A percentile compares a stretch with the other conserved stretches of the same genome.
Evolutionary conservation across 2,797 vertebrate genomes (phyloP).

Genomic region (Podargus strigoides): DNA sequence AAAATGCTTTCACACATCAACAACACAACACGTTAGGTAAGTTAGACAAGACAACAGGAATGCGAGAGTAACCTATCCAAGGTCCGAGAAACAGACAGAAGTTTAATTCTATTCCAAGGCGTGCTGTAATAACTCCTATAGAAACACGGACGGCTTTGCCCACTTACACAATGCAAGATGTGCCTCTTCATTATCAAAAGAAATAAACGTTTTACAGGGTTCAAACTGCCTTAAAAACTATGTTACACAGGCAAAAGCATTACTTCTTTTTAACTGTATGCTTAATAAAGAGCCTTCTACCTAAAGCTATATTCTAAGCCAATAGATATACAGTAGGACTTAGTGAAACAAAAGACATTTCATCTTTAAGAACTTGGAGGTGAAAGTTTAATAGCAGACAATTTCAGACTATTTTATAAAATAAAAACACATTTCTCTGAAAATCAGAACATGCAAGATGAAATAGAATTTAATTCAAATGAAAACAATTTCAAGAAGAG

Average conservation of each 20-base stretch:
- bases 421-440: neutral
- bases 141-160: neutral
- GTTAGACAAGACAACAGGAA: neutral
- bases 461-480: neutral
- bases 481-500: neutral
- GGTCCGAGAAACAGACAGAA: neutral
- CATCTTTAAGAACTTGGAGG: neutral
- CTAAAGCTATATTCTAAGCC: neutral
- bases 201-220: neutral
- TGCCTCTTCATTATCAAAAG: neutral
- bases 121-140: neutral
- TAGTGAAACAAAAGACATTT: neutral
- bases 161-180: neutral
- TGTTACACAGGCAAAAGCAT: neutral
- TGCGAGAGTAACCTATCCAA: neutral
- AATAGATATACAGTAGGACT: neutral
- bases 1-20: neutral
- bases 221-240: neutral
- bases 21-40: neutral
- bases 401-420: neutral
- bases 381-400: neutral
- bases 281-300: neutral
- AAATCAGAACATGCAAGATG: neutral
- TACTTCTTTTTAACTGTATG: neutral
- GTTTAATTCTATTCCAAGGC: neutral